These are phyloP conservation scores for Calameuta filiformis DNA, from an alignment of 2,888 invertebrate genomes.

Conservation along the genomic window DNA sequence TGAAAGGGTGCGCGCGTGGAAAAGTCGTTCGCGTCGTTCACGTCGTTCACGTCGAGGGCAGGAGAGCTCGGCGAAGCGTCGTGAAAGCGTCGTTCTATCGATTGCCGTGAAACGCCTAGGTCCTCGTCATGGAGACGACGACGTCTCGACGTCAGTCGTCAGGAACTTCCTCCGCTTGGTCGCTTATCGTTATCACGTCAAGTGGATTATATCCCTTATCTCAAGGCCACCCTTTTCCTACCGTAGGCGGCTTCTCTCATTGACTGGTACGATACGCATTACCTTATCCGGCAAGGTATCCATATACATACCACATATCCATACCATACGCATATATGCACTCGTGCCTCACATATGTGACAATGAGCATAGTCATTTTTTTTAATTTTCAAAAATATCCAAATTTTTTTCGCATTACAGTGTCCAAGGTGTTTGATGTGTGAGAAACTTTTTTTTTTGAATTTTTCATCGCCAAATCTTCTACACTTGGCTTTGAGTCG, in stretches of 20 bases:
- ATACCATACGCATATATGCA: not conserved
- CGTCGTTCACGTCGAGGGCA: not conserved
- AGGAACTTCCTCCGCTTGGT: not conserved
- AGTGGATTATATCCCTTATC: not conserved
- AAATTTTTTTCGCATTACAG: too few relatives aligned
- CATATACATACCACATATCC: not conserved
- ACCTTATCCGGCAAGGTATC: not conserved
- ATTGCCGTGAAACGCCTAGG: constrained; percentile 24
- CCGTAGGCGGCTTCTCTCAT: not conserved
- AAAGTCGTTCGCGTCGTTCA: not conserved
- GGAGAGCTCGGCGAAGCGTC: not conserved
- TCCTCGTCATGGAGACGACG: constrained; percentile 1
- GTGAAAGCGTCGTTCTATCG: constrained; percentile 30
- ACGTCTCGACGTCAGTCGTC: constrained; percentile 4
- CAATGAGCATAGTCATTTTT: not conserved
- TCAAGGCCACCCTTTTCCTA: not conserved
- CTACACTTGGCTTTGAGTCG: not conserved
- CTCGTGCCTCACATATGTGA: not conserved
- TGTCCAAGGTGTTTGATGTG: too few relatives aligned
- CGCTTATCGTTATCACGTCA: not conserved
- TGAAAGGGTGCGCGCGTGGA: constrained; percentile 2
- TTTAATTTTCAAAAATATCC: too few relatives aligned
- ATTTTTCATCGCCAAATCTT: not conserved
- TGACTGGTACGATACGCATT: not conserved
- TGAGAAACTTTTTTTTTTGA: fast-evolving